Conservation (phyloP, 2,113 vertebrate species). For the Scophthalmus maximus region DNA sequence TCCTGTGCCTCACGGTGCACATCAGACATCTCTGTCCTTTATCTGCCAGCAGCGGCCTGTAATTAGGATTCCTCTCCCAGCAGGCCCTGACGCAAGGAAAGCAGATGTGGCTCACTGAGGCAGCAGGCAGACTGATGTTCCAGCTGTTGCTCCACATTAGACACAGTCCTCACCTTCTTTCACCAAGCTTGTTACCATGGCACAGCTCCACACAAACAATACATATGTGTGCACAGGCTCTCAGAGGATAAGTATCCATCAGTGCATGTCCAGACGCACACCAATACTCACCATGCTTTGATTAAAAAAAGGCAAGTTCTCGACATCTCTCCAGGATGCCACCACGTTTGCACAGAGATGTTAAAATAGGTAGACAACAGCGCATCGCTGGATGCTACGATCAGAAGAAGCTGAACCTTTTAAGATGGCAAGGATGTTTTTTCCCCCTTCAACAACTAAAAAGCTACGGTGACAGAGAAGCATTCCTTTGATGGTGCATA, state of each 20-base stretch:
- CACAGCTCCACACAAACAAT: slow-evolving; percentile 70
- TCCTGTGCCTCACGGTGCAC: slow-evolving; percentile 60
- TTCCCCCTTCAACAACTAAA: slow-evolving; percentile 5
- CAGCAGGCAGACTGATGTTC: slow-evolving; percentile 73
- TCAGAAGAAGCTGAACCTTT: slow-evolving; percentile 31
- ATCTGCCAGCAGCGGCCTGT: slow-evolving; percentile 77
- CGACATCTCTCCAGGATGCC: slow-evolving; percentile 17
- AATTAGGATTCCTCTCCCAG: slow-evolving; percentile 83
- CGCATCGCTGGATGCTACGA: slow-evolving; percentile 17
- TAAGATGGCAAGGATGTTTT: slow-evolving; percentile 9
- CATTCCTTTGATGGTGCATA: slow-evolving; percentile 38
- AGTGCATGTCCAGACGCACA: neutral
- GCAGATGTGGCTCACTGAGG: slow-evolving; percentile 81
- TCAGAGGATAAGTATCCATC: slow-evolving; percentile 25
- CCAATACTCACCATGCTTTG: slow-evolving; percentile 8
- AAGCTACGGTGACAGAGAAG: slow-evolving; percentile 11
- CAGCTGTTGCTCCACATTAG: slow-evolving; percentile 77
- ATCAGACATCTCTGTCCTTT: slow-evolving; percentile 77
- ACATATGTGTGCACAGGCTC: slow-evolving; percentile 40
- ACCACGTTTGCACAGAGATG: slow-evolving; percentile 7
- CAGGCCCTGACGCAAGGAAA: slow-evolving; percentile 75
- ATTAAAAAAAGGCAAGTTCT: slow-evolving; percentile 10
- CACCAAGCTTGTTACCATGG: slow-evolving; percentile 71
- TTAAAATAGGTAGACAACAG: slow-evolving; percentile 33
- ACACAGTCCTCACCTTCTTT: slow-evolving; percentile 62